Evolutionary conservation across 2,797 vertebrate genomes (phyloP).

Genomic region (Gambelia wislizenii): DNA sequence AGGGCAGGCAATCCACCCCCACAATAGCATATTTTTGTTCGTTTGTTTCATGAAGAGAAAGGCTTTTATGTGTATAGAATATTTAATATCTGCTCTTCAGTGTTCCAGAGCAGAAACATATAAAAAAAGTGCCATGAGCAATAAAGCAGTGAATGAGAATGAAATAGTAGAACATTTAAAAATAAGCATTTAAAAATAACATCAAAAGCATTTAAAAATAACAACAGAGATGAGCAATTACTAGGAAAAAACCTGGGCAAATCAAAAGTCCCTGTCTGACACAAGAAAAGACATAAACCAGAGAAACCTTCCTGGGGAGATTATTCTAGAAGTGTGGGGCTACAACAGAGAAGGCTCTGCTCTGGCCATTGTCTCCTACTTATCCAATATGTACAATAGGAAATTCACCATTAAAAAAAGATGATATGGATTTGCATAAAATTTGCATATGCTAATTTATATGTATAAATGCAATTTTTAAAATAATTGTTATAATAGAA

Average conservation of each 20-base stretch:
- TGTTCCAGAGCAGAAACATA: not conserved
- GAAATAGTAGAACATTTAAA: not conserved
- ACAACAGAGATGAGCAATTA: not conserved
- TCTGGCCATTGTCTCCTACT: too few relatives aligned
- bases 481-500: too few relatives aligned
- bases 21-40: not conserved
- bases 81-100: not conserved
- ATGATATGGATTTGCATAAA: too few relatives aligned
- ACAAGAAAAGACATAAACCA: not conserved
- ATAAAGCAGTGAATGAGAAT: not conserved
- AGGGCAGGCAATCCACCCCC: not conserved
- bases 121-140: not conserved
- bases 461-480: too few relatives aligned
- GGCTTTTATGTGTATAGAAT: not conserved
- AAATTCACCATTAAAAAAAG: too few relatives aligned
- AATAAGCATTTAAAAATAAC: not conserved
- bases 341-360: too few relatives aligned
- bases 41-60: not conserved
- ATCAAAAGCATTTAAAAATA: not conserved
- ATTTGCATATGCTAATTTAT: too few relatives aligned
- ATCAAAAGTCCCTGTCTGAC: not conserved
- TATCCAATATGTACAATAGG: too few relatives aligned
- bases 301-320: not conserved
- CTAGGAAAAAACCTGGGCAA: not conserved
- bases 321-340: not conserved